Evolutionary conservation across 2,113 vertebrate species (phyloP).

Genomic region (Microcebus griseorufus): DNA sequence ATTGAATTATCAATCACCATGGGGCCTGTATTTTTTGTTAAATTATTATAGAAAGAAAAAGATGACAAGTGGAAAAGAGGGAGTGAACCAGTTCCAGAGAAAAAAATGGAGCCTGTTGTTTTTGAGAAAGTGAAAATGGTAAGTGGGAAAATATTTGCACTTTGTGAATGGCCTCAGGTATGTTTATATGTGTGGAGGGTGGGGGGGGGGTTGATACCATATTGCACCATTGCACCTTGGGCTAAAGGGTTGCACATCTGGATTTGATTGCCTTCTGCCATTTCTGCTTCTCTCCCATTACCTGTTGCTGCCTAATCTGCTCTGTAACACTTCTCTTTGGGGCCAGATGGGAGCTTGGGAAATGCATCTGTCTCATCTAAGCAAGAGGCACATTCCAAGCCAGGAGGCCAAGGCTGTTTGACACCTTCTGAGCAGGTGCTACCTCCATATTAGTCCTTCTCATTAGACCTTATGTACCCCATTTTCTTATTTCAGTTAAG

Average conservation of each 20-base stretch:
- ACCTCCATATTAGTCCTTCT: not conserved
- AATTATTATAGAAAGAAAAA: slow-evolving; percentile 91
- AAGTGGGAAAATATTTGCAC: slow-evolving; percentile 49
- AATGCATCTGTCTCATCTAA: not conserved
- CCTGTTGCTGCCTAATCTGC: not conserved
- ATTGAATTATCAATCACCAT: slow-evolving; percentile 19
- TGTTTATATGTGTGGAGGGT: not conserved
- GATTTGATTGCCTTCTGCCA: not conserved
- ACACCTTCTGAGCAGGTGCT: not conserved
- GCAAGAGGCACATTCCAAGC: not conserved
- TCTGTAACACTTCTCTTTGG: not conserved
- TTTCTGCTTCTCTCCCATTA: not conserved
- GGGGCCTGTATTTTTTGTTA: not conserved
- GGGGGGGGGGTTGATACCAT: not conserved
- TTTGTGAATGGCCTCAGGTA: not conserved
- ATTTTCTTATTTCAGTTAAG: not conserved
- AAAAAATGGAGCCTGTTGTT: slow-evolving; percentile 92
- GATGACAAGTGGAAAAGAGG: slow-evolving; percentile 90
- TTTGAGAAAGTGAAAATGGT: slow-evolving; percentile 99
- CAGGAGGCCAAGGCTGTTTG: not conserved
- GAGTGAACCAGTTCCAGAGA: slow-evolving; percentile 86
- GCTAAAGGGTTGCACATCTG: not conserved
- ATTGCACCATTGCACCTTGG: not conserved
- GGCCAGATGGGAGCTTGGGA: not conserved
- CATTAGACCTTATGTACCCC: not conserved